phyloP scores from a whole-genome alignment of 2,113 vertebrate species.

The Hiodon tergisus region DNA sequence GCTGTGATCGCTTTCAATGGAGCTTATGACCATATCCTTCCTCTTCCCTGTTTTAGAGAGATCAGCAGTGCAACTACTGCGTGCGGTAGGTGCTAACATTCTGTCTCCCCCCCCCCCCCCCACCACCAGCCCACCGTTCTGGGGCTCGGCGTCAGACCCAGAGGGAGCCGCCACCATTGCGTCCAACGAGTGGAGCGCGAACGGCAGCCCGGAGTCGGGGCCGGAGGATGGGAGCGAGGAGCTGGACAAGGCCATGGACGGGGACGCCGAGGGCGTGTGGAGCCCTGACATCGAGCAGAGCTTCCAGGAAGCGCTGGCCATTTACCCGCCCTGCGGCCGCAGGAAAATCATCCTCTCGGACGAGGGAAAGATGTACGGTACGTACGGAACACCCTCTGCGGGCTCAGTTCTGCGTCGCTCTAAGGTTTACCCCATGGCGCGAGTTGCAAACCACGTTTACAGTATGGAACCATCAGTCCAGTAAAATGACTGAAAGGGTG shows the following conservation, averaged over 20 bases:
- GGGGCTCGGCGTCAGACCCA: conserved; percentile 73
- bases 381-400: conserved; percentile 38
- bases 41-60: too few species aligned
- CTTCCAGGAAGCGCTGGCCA: conserved; percentile 94
- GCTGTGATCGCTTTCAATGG: too few species aligned
- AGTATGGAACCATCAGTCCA: too few species aligned
- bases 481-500: too few species aligned
- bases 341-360: conserved; percentile 96
- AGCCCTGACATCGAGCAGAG: conserved; percentile 96
- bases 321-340: conserved; percentile 90
- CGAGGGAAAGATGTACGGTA: conserved; percentile 97
- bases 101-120: background rate
- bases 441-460: too few species aligned
- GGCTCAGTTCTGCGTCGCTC: too few species aligned
- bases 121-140: conserved; percentile 46
- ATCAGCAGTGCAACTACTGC: background rate
- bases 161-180: conserved; percentile 93
- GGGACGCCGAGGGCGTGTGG: conserved; percentile 92
- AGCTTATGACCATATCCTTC: too few species aligned
- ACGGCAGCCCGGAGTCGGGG: conserved; percentile 89
- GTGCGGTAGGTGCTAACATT: background rate
- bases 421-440: too few species aligned
- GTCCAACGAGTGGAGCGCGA: conserved; percentile 95
- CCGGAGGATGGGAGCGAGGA: conserved; percentile 84
- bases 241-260: conserved; percentile 86